A percentile compares a stretch with the other conserved stretches of the same genome.
Conservation (phyloP, 2,888 invertebrate genomes). For the Lasioglossum calceatum region DNA sequence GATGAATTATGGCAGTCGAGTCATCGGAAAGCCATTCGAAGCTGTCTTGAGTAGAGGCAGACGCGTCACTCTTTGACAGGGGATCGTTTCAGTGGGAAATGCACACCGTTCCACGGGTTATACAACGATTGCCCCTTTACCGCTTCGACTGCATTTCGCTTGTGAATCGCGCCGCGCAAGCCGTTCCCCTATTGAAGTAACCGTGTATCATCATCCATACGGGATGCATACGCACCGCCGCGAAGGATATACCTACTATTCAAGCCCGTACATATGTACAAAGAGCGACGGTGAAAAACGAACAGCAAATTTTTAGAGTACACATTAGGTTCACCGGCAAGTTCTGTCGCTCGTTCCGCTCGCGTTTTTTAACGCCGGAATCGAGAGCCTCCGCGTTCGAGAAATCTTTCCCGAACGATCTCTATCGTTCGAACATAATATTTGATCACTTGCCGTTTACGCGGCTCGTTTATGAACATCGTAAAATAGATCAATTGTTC, state of each 20-base stretch:
- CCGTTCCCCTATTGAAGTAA: slow-evolving; percentile 46
- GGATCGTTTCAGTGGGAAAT: slow-evolving; percentile 49
- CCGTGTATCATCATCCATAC: slow-evolving; percentile 38
- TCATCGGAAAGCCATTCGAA: neutral
- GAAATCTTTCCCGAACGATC: neutral
- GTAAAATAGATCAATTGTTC: neutral
- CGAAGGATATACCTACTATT: neutral
- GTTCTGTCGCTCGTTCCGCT: neutral
- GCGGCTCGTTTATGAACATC: neutral
- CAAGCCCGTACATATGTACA: neutral
- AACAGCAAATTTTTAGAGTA: slow-evolving; percentile 4
- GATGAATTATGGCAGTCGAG: neutral
- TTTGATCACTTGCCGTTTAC: neutral
- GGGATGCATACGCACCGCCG: neutral
- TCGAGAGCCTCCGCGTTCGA: neutral
- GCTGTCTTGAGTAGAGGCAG: neutral
- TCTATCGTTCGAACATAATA: neutral
- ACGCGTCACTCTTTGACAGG: slow-evolving; percentile 13
- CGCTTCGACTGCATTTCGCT: slow-evolving; percentile 39
- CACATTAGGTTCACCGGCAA: slow-evolving; percentile 1
- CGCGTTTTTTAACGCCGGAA: neutral
- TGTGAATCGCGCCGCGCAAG: slow-evolving; percentile 41
- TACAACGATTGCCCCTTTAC: slow-evolving; percentile 25
- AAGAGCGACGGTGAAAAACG: neutral
- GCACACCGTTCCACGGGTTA: neutral